A percentile compares a stretch with the other conserved stretches of the same genome.
Evolutionary conservation across 2,888 invertebrate genomes (phyloP).

Genomic region (Microplitis deprimator): DNA sequence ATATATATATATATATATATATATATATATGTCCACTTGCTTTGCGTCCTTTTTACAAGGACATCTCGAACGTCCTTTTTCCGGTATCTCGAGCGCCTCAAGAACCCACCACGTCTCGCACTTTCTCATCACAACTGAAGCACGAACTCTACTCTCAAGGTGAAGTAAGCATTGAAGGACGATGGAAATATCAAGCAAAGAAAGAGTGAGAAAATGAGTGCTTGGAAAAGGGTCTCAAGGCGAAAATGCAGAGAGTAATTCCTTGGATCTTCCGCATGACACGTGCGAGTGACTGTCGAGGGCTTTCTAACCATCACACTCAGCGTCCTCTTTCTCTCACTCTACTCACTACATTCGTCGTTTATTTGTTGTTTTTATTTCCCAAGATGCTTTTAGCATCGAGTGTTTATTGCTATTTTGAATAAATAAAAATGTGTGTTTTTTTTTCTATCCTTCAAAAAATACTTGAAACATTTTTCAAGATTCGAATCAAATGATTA

Average conservation of each 20-base stretch:
- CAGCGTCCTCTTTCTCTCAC: not conserved
- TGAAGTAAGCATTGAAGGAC: conserved; percentile 1
- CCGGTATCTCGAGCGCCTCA: not conserved
- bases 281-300: conserved; percentile 41
- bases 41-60: too few relatives aligned
- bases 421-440: not conserved
- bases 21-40: not conserved
- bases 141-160: conserved; percentile 13
- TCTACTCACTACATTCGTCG: conserved; percentile 6
- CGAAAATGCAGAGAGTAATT: conserved; percentile 29
- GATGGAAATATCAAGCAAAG: conserved; percentile 11
- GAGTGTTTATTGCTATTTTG: not conserved
- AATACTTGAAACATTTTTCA: too few relatives aligned
- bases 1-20: not conserved
- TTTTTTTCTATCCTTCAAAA: too few relatives aligned
- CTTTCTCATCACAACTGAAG: conserved; percentile 8
- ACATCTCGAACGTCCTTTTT: conserved; percentile 11
- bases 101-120: not conserved
- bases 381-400: not conserved
- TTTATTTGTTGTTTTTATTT: conserved; percentile 21
- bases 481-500: too few relatives aligned
- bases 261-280: conserved; percentile 36
- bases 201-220: conserved; percentile 11
- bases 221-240: conserved; percentile 27
- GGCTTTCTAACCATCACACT: conserved; percentile 23